A percentile compares a stretch with the other conserved stretches of the same genome.
phyloP scores from a whole-genome alignment of 2,113 vertebrate genomes.

The Helogale parvula region DNA sequence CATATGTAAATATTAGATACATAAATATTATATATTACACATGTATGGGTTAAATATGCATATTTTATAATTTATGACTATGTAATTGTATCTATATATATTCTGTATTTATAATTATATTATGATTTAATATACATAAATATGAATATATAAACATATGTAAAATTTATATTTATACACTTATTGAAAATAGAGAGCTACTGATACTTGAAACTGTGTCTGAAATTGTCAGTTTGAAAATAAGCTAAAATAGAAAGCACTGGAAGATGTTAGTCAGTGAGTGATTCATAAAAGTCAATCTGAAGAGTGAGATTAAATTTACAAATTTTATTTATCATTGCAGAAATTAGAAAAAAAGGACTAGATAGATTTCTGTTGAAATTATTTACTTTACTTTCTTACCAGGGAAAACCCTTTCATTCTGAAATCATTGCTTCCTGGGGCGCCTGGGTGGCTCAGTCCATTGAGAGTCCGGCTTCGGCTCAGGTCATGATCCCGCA shows the following conservation, averaged over 20 bases:
- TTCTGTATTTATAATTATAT: background rate
- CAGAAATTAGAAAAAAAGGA: background rate
- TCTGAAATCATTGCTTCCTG: background rate
- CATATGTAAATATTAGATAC: background rate
- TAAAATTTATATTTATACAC: background rate
- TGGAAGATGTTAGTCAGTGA: background rate
- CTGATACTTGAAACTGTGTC: background rate
- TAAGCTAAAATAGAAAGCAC: background rate
- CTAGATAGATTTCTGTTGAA: background rate
- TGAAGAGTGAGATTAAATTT: background rate
- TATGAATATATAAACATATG: background rate
- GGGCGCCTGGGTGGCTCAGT: too few relatives aligned
- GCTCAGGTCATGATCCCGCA: too few relatives aligned
- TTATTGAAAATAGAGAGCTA: background rate
- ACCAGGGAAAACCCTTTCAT: background rate
- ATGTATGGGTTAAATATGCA: background rate
- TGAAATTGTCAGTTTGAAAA: background rate
- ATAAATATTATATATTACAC: background rate
- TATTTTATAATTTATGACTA: background rate
- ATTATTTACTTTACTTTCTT: background rate
- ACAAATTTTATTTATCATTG: background rate
- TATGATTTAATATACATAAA: background rate
- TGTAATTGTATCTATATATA: background rate
- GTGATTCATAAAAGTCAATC: background rate
- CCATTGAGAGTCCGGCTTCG: too few relatives aligned